phyloP scores from a whole-genome alignment of 2,113 vertebrate species.

The Turnix velox region DNA sequence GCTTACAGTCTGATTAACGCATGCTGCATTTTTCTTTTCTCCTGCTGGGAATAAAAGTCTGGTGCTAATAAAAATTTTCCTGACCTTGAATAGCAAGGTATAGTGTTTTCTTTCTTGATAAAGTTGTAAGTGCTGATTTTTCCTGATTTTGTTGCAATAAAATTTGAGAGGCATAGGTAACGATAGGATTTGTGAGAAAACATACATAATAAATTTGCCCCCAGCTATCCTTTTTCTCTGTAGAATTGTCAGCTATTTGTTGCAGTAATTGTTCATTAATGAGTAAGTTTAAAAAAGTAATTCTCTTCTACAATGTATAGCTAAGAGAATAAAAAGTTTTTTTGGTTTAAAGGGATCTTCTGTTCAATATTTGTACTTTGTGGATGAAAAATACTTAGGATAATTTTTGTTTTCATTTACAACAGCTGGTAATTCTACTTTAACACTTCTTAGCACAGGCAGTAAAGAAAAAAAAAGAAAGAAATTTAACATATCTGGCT shows the following conservation, averaged over 20 bases:
- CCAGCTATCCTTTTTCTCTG: neutral
- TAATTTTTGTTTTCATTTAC: neutral
- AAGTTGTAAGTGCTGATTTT: neutral
- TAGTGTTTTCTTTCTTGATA: neutral
- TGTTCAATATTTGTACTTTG: neutral
- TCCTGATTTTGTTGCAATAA: neutral
- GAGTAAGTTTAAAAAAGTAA: neutral
- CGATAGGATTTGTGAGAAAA: neutral
- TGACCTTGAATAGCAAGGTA: neutral
- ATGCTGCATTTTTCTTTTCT: conserved; percentile 4
- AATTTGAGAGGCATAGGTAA: neutral
- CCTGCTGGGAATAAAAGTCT: neutral
- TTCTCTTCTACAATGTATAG: neutral
- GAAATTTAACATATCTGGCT: neutral
- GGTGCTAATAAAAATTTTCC: conserved; percentile 21
- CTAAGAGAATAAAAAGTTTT: neutral
- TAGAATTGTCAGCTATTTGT: neutral
- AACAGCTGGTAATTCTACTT: neutral
- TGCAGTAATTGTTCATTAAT: neutral
- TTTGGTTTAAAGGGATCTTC: neutral
- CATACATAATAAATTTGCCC: neutral
- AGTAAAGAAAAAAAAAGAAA: neutral
- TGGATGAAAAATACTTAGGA: neutral
- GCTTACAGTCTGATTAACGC: neutral
- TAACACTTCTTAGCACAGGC: neutral